phyloP scores from a whole-genome alignment of 2,888 invertebrate genomes.

The Cheilosia grossa region DNA sequence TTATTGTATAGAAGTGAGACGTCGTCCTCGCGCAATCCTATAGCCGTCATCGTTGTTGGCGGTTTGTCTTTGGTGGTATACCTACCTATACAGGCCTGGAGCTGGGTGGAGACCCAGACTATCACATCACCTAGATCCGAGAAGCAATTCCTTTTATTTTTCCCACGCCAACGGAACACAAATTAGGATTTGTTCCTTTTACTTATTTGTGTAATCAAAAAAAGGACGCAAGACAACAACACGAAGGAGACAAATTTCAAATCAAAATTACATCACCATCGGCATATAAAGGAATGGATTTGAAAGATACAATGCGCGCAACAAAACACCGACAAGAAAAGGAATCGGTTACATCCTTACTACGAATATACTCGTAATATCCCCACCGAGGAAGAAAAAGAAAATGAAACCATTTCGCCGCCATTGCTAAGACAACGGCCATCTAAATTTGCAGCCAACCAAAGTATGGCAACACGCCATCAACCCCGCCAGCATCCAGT shows the following conservation, averaged over 20 bases:
- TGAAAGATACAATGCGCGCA: slow-evolving; percentile 22
- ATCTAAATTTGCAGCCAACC: slow-evolving; percentile 66
- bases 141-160: slow-evolving; percentile 31
- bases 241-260: slow-evolving; percentile 28
- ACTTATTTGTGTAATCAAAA: slow-evolving; percentile 59
- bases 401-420: slow-evolving; percentile 62
- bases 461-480: slow-evolving; percentile 65
- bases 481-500: slow-evolving; percentile 36
- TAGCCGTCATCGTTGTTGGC: slow-evolving; percentile 1
- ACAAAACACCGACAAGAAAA: slow-evolving; percentile 28
- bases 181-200: slow-evolving; percentile 38
- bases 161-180: slow-evolving; percentile 53
- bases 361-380: neutral
- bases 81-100: slow-evolving; percentile 7
- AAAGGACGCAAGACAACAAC: slow-evolving; percentile 19
- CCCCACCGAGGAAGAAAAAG: slow-evolving; percentile 9
- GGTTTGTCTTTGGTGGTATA: slow-evolving; percentile 37
- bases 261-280: slow-evolving; percentile 67
- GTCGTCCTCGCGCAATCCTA: slow-evolving; percentile 7
- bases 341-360: slow-evolving; percentile 32
- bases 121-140: slow-evolving; percentile 25
- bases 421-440: slow-evolving; percentile 70
- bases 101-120: slow-evolving; percentile 41
- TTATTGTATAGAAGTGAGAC: slow-evolving; percentile 48
- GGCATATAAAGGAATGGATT: slow-evolving; percentile 22